Evolutionary conservation across 2,797 vertebrate species (phyloP), one percentile per base, ranked within the genome.

Genomic region (Zenarchopterus dispar): DNA sequence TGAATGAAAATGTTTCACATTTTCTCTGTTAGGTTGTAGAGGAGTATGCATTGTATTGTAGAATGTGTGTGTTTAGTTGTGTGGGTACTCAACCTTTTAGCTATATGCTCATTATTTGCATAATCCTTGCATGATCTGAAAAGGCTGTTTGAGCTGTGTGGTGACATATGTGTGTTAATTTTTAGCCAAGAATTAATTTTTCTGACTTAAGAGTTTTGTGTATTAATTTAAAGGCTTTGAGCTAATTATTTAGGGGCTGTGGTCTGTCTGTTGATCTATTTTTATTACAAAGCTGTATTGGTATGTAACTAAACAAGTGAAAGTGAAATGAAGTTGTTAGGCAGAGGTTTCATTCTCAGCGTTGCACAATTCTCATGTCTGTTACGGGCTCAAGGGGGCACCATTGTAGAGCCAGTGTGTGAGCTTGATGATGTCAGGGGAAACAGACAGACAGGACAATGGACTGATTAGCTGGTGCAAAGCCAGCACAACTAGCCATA

Each of bases 331-430:
- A 21, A 46, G 10, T 21, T 8, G 4, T 13, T 3, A 22, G 11
- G 3, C 55, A 42, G 39, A 66, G 63, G 48, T 19, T 4, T 49
- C 9, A 28, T 31, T 8, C 4, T 55, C 13, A 58, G 17, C 11
- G 22, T 15, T 54, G 23, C 31, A 50, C 18, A 59, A 17, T 48
- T 53, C 39, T 63, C 56, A 55, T 81, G 55, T 57, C 57, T 70
- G 18, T 33, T 26, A 23, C 52, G 47, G 24, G 45, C 90, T 90
- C 31, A 49, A 87, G 90, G 66, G 79, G 90, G 90, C 89, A 75
- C 81, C 56, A 77, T 81, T 80, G 85, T 56, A 74, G 52, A 70
- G 78, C 56, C 15, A 19, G 18, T 67, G 50, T 56, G 22, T 16
- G 2, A 15, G 23, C 17, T 42, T 54, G 28, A 31, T 50, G 28